Evolutionary conservation across 1,140 invertebrate species (phyloP).

Genomic region (Pinna nobilis): DNA sequence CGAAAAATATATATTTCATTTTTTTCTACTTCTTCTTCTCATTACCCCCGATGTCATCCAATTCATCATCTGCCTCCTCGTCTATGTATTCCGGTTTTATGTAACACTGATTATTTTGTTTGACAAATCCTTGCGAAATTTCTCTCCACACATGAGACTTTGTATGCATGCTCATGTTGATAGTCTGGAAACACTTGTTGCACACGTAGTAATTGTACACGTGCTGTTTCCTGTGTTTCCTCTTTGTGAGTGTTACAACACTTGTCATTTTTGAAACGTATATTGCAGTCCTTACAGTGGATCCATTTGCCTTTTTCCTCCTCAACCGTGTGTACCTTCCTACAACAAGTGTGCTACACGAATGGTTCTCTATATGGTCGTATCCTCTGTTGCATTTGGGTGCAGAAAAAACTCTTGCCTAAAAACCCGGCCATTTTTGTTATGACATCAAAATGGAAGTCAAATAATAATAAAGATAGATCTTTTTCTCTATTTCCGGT

Average conservation of each 20-base stretch:
- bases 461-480: slow-evolving; percentile 33
- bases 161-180: slow-evolving; percentile 29
- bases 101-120: slow-evolving; percentile 38
- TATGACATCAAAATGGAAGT: slow-evolving; percentile 43
- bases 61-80: neutral
- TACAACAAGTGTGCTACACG: slow-evolving; percentile 30
- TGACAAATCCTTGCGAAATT: slow-evolving; percentile 35
- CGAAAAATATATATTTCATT: slow-evolving; percentile 35
- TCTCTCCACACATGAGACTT: slow-evolving; percentile 30
- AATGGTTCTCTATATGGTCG: slow-evolving; percentile 37
- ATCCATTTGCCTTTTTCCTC: slow-evolving; percentile 22
- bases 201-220: slow-evolving; percentile 32
- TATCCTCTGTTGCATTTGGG: slow-evolving; percentile 39
- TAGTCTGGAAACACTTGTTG: slow-evolving; percentile 16
- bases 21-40: neutral
- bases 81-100: slow-evolving; percentile 28
- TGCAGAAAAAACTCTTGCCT: slow-evolving; percentile 34
- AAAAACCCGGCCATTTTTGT: slow-evolving; percentile 41
- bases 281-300: slow-evolving; percentile 36
- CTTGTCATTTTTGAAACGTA: slow-evolving; percentile 19
- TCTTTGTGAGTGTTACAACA: slow-evolving; percentile 33
- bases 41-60: slow-evolving; percentile 5
- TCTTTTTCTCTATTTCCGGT: slow-evolving; percentile 30
- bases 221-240: slow-evolving; percentile 20
- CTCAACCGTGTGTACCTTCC: slow-evolving; percentile 23